These are phyloP conservation scores for Zoanthus gigantus DNA, from an alignment of 92 coral and sea anemone species.

Conservation along the genomic window DNA sequence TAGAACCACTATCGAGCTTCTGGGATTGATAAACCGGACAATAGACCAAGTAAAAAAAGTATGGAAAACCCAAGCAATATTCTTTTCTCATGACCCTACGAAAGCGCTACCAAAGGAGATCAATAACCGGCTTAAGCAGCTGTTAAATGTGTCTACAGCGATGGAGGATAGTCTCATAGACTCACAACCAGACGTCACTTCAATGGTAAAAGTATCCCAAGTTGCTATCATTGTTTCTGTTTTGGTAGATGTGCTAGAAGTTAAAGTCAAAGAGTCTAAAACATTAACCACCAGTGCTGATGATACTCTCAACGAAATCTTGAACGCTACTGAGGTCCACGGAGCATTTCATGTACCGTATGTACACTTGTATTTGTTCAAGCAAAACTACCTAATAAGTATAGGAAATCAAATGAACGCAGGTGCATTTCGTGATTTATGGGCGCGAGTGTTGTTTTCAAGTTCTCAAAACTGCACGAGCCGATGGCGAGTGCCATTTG, in stretches of 20 bases:
- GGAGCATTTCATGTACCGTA: neutral
- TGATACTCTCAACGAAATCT: neutral
- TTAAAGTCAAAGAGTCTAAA: too few species aligned
- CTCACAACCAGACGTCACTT: slow-evolving; percentile 1
- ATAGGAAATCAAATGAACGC: slow-evolving; percentile 60
- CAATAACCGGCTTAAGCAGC: neutral
- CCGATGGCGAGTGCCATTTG: too few species aligned
- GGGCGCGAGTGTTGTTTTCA: slow-evolving; percentile 58
- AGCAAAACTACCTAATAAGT: neutral
- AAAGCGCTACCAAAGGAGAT: neutral
- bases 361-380: neutral
- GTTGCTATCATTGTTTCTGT: neutral
- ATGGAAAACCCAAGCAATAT: neutral
- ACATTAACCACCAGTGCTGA: neutral
- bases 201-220: neutral
- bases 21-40: neutral
- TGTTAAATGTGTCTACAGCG: neutral
- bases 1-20: neutral
- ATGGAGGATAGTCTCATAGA: neutral
- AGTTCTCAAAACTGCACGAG: too few species aligned
- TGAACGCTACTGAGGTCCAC: neutral
- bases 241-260: neutral
- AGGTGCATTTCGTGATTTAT: slow-evolving; percentile 58
- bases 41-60: neutral
- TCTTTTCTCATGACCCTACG: neutral